Conservation (phyloP, 1,140 invertebrate species). For the Drosophila funebris region DNA sequence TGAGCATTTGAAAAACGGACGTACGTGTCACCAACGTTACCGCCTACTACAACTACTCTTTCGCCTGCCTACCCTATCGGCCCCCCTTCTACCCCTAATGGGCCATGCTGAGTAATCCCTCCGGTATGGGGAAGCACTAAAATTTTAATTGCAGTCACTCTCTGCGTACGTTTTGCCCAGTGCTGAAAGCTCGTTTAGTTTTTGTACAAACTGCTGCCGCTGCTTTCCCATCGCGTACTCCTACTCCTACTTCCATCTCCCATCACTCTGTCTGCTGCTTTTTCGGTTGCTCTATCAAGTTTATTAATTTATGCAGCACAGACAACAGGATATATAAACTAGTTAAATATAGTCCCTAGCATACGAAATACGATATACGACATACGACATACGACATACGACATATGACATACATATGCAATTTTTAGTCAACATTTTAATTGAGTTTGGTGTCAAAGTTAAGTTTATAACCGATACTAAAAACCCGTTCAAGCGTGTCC, state of each 20-base stretch:
- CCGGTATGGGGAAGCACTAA: constrained; percentile 55
- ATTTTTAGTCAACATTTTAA: constrained; percentile 76
- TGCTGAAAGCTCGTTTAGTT: constrained; percentile 72
- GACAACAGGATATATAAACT: constrained; percentile 27
- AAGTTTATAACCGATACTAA: constrained; percentile 61
- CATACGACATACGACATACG: too few species aligned
- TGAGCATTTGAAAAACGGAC: constrained; percentile 49
- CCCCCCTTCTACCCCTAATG: neutral
- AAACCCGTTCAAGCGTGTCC: constrained; percentile 9
- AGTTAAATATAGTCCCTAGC: constrained; percentile 27
- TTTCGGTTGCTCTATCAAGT: constrained; percentile 54
- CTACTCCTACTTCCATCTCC: neutral
- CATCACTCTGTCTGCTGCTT: neutral
- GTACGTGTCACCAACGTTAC: constrained; percentile 48
- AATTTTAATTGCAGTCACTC: constrained; percentile 79
- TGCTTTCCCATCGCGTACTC: too few species aligned
- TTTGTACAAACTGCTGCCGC: constrained; percentile 52
- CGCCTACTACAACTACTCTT: constrained; percentile 21
- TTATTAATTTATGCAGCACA: constrained; percentile 77
- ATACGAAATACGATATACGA: constrained; percentile 4
- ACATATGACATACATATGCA: constrained; percentile 75
- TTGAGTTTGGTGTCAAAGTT: constrained; percentile 76
- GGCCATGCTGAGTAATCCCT: neutral
- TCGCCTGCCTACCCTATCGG: too few species aligned
- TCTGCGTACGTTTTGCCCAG: constrained; percentile 64